Base-by-base conservation (phyloP, 2,113 vertebrate genomes). In the Pholis gunnellus region DNA sequence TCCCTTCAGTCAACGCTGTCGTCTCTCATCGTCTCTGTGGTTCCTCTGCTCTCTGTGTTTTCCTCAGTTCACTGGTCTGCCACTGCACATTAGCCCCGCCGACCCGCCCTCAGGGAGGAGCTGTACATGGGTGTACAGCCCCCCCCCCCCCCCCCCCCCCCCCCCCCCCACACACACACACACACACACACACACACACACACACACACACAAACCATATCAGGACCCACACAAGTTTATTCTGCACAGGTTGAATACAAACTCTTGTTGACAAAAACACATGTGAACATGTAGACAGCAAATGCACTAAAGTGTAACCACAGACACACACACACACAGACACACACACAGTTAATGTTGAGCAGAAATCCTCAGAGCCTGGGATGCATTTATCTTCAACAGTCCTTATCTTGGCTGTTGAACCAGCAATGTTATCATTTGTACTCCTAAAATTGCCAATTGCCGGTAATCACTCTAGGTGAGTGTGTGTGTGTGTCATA, bases 51-150 rank as follows among this genome's bases (percentile, higher is more conserved):
- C 29, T 25, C 67, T 27, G n/a, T 52, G 68, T 42, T 72, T 63
- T 46, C 73, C 74, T 69, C 84, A 88, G 73, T 66, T 75, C 78
- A 87, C 83, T 63, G 48, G 67, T 75, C 78, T 88, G 84, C 82
- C 84, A 87, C 78, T 61, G 27, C 71, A 46, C 50, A 25, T 92
- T 83, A 87, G 71, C 78, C 72, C 73, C 31, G 63, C 73, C 13
- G 38, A 69, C 75, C 81, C 67, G 29, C 29, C 54, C 84, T 15
- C 9, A 42, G 83, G 79, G 82, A 82, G 56, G 50, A 59, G 76
- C 64, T 27, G 36, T 31, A 59, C 66, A 6, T n/a, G n/a, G n/a
- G n/a, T n/a, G n/a, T n/a, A n/a, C n/a, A n/a, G n/a, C n/a, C n/a
- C n/a, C n/a, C n/a, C n/a, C n/a, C n/a, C n/a, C n/a, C n/a, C n/a